Evolutionary conservation across 2,797 vertebrate species (phyloP), one percentile per base, ranked within the genome.

Genomic region (Sitta carolinensis): DNA sequence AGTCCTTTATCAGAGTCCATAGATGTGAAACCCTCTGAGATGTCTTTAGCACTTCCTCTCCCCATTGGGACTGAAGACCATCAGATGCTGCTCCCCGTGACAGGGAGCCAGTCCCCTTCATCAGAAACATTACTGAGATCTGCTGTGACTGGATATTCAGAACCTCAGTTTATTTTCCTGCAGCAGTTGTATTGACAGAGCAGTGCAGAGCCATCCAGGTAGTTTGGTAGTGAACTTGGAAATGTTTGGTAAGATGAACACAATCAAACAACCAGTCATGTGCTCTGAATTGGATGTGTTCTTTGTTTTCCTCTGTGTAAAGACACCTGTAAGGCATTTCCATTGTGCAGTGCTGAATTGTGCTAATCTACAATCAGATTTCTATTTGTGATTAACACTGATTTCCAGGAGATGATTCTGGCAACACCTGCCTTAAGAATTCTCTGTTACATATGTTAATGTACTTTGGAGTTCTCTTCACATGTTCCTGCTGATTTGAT

Each of bases 121-220:
- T 97, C 98, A 69, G 98, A 98, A 72, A 93, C 97, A 2, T 86
- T 98, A 51, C 83, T 98, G 54, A 97, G 98, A 74, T 97, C 98
- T 68, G 78, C 98, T 51, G 97, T 98, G 93, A 97, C 96, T 66
- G 98, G 98, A 38, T 98, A 98, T 83, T 98, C 98, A 92, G 98
- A 98, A 96, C 98, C 98, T 27, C 98, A 99, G 72, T 98, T 98
- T 52, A 98, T 99, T 87, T 98, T 99, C 96, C 98, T 98, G 96
- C 98, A 98, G 69, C 98, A 98, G 16, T 92, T 98, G 23, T 98
- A 98, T 88, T 98, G 97, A 98, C 74, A 63, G 42, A 68, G 85
- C 75, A 70, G 84, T 68, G 42, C 78, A 79, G 86, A 96, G 58
- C 93, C 90, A 62, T 45, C 72, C 17, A 89, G 82, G 89, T 61